These are phyloP conservation scores for Amiota mariae DNA, from an alignment of 2,888 invertebrate genomes.

Conservation along the genomic window DNA sequence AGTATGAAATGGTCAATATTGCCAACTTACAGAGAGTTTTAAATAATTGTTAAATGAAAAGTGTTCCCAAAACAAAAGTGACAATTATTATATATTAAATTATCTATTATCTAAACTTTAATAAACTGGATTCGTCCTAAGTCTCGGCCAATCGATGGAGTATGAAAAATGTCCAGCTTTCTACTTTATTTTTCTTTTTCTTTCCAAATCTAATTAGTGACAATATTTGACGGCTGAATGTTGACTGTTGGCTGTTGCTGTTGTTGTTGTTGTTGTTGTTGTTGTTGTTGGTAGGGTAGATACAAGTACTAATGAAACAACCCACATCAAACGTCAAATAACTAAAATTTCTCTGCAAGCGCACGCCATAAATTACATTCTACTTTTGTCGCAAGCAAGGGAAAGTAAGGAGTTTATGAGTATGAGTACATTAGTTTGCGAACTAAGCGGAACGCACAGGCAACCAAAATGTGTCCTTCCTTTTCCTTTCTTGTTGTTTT, in stretches of 20 bases:
- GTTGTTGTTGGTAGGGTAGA: too few species aligned
- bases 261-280: too few species aligned
- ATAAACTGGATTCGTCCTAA: background rate
- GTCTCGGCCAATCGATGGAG: background rate
- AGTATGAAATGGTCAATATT: too few species aligned
- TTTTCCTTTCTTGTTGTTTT: background rate
- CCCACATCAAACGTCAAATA: conserved; percentile 4
- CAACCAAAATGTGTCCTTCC: background rate
- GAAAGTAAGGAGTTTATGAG: too few species aligned
- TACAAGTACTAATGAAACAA: conserved; percentile 3
- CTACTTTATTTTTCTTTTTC: background rate
- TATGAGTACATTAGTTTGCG: background rate
- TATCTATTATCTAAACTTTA: too few species aligned
- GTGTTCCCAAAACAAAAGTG: too few species aligned
- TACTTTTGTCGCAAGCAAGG: too few species aligned
- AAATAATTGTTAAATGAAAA: too few species aligned
- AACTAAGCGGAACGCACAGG: background rate
- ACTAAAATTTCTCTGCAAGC: background rate
- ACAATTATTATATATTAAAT: too few species aligned
- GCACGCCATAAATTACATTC: background rate
- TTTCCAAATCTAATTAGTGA: conserved; percentile 1
- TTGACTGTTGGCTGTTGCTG: background rate
- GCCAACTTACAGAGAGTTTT: too few species aligned
- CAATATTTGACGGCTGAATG: background rate
- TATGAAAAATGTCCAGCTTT: too few species aligned